Conservation (phyloP, 2,888 invertebrate species). For the Lasius platythorax region DNA sequence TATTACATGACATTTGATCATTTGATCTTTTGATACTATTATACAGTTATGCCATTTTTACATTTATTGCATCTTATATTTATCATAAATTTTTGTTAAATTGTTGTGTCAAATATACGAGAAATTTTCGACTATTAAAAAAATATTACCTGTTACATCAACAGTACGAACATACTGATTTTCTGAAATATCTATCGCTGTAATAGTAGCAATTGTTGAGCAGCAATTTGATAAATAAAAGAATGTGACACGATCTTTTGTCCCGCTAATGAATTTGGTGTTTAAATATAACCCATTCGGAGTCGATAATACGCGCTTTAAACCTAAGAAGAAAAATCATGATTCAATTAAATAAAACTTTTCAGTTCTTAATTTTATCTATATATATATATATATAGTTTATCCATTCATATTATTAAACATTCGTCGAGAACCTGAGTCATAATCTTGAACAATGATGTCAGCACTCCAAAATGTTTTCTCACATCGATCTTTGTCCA, state of each 20-base stretch:
- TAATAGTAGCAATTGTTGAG: slow-evolving; percentile 89
- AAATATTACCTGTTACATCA: slow-evolving; percentile 87
- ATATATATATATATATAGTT: not conserved
- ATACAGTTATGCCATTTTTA: slow-evolving; percentile 87
- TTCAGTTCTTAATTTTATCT: not conserved
- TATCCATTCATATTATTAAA: not conserved
- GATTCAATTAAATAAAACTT: not conserved
- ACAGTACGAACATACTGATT: slow-evolving; percentile 89
- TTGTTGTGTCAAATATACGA: not conserved
- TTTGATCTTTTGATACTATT: not conserved
- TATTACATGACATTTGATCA: slow-evolving; percentile 1
- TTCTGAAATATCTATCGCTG: slow-evolving; percentile 90
- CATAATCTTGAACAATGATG: slow-evolving; percentile 89
- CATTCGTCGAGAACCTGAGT: slow-evolving; percentile 69
- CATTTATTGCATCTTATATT: slow-evolving; percentile 20
- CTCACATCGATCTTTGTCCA: slow-evolving; percentile 88
- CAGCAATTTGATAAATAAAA: slow-evolving; percentile 92
- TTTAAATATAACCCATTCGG: slow-evolving; percentile 88
- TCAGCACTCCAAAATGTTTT: slow-evolving; percentile 91
- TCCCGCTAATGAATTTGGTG: slow-evolving; percentile 89
- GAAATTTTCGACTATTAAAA: not conserved
- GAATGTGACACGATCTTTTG: slow-evolving; percentile 89
- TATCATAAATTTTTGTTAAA: not conserved
- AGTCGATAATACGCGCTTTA: slow-evolving; percentile 81
- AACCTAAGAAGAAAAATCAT: slow-evolving; percentile 73